Evolutionary conservation across 2,113 vertebrate genomes (phyloP).

Genomic region (Bombycilla garrulus): DNA sequence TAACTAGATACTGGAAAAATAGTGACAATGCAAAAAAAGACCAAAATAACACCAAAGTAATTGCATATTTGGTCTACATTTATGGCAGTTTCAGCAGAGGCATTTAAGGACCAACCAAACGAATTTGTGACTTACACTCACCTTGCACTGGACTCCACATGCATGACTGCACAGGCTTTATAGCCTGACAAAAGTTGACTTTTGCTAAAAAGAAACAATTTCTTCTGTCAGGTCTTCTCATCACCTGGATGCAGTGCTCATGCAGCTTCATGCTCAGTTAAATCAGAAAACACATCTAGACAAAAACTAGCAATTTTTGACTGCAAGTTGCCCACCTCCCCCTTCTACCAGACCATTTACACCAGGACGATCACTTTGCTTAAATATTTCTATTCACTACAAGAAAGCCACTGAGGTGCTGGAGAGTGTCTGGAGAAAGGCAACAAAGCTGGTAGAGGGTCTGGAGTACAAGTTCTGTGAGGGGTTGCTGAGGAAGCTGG

Average conservation of each 20-base stretch:
- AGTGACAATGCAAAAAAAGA: background rate
- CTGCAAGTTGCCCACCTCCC: background rate
- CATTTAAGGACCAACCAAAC: background rate
- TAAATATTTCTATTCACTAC: background rate
- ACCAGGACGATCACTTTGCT: background rate
- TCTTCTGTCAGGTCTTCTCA: background rate
- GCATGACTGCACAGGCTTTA: background rate
- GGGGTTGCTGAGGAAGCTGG: background rate
- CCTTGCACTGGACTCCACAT: background rate
- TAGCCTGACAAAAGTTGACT: background rate
- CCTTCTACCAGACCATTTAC: background rate
- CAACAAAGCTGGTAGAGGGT: background rate
- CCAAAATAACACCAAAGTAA: background rate
- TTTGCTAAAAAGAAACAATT: background rate
- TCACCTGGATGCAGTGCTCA: background rate
- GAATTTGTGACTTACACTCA: background rate
- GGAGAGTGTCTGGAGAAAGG: background rate
- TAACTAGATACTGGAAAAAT: background rate
- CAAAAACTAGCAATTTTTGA: background rate
- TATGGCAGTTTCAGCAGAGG: background rate
- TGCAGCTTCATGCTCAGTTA: background rate
- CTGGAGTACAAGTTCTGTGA: background rate
- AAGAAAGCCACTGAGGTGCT: background rate
- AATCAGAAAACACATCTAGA: background rate
- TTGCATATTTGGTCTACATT: background rate